Percentiles rank a stretch among this genome's conserved stretches.
Conservation (phyloP, 2,113 vertebrate species). For the Dunckerocampus dactyliophorus region DNA sequence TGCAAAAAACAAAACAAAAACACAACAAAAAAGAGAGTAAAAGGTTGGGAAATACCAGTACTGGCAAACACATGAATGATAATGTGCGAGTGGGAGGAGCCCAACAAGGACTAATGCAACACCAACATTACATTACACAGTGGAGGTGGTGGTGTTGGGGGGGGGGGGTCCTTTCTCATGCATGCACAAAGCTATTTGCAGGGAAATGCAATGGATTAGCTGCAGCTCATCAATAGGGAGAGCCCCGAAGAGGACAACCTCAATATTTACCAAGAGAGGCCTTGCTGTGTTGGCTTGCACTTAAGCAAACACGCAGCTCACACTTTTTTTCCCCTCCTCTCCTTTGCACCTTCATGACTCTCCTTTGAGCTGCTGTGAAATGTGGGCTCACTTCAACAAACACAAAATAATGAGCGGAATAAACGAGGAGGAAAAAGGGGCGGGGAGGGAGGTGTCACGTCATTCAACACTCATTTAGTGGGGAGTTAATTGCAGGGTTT, state of each 20-base stretch:
- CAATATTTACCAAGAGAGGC: conserved; percentile 71
- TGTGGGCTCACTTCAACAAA: not conserved
- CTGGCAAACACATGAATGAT: conserved; percentile 22
- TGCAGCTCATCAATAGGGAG: conserved; percentile 61
- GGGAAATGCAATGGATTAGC: conserved; percentile 78
- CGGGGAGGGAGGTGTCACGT: not conserved
- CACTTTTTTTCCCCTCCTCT: not conserved
- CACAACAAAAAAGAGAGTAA: too few relatives aligned
- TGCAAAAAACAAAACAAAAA: not conserved
- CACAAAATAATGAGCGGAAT: not conserved
- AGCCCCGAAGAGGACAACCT: conserved; percentile 53
- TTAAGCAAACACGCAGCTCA: conserved; percentile 66
- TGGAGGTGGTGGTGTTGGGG: conserved; percentile 8
- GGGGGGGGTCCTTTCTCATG: conserved; percentile 69
- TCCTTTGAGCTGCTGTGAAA: too few relatives aligned
- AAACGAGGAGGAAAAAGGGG: too few relatives aligned
- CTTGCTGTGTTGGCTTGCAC: conserved; percentile 65
- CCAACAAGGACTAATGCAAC: conserved; percentile 43
- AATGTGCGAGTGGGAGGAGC: conserved; percentile 38
- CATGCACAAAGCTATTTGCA: conserved; percentile 74
- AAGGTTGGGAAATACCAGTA: conserved; percentile 23
- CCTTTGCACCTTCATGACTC: not conserved
- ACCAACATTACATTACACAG: conserved; percentile 33
- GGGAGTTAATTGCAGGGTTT: too few relatives aligned
- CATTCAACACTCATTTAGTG: not conserved